phyloP scores from a whole-genome alignment of 2,888 invertebrate species.

The Rugalucina vietnamica region DNA sequence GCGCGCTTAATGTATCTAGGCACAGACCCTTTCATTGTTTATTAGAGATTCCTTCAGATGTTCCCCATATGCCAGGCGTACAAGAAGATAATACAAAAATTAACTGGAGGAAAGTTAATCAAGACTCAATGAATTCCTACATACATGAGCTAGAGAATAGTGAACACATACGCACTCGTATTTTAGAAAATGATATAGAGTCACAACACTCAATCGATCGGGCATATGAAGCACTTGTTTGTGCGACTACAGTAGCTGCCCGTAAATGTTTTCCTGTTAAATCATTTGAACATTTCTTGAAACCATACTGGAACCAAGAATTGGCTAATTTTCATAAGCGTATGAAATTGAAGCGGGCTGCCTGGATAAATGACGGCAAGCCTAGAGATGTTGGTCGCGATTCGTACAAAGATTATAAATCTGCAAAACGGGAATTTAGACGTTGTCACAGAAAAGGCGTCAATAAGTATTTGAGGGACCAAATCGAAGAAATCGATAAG shows the following conservation, averaged over 20 bases:
- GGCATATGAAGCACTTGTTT: conserved; percentile 10
- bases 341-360: background rate
- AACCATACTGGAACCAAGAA: conserved; percentile 32
- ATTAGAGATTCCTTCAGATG: background rate
- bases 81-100: background rate
- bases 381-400: background rate
- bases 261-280: conserved; percentile 12
- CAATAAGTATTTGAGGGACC: background rate
- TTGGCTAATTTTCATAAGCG: background rate
- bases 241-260: background rate
- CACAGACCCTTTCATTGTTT: background rate
- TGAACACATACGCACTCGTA: too few relatives aligned
- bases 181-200: background rate
- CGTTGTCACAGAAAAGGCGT: conserved; percentile 8
- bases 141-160: background rate
- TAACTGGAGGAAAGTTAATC: background rate
- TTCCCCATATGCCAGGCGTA: background rate
- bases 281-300: conserved; percentile 3
- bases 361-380: conserved; percentile 1
- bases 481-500: conserved; percentile 11
- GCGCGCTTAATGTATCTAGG: conserved; percentile 4
- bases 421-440: conserved; percentile 11
- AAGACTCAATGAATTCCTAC: background rate
- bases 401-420: conserved; percentile 18
- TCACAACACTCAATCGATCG: background rate